These are phyloP conservation scores for Papilio polytes DNA, from an alignment of 1,140 invertebrate genomes.

Conservation along the genomic window DNA sequence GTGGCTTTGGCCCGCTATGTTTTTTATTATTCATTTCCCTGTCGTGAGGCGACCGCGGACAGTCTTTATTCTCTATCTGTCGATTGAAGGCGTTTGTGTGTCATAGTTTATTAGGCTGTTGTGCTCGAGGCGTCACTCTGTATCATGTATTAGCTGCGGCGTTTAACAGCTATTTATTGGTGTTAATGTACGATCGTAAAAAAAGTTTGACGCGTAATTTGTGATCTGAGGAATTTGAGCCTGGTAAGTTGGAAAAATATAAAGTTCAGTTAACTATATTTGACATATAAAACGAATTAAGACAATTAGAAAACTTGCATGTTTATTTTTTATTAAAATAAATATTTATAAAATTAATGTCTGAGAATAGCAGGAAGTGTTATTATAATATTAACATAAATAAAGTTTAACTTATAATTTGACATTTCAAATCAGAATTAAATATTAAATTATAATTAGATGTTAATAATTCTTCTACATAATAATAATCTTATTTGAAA, in stretches of 20 bases:
- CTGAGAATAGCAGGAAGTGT: not conserved
- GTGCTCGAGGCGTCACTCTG: slow-evolving; percentile 65
- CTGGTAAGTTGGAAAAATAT: slow-evolving; percentile 5
- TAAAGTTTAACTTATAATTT: not conserved
- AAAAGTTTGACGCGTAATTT: slow-evolving; percentile 20
- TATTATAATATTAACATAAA: not conserved
- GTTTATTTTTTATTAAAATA: not conserved
- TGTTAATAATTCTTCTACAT: too few relatives aligned
- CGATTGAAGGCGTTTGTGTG: slow-evolving; percentile 78
- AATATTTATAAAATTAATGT: not conserved
- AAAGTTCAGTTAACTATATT: not conserved
- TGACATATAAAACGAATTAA: not conserved
- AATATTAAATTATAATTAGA: not conserved
- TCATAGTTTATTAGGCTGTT: slow-evolving; percentile 79
- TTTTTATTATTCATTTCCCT: slow-evolving; percentile 76
- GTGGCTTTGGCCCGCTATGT: slow-evolving; percentile 70
- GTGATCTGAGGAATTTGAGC: slow-evolving; percentile 14
- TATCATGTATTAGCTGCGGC: slow-evolving; percentile 73
- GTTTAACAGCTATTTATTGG: slow-evolving; percentile 68
- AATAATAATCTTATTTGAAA: slow-evolving; percentile 32
- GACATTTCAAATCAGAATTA: not conserved
- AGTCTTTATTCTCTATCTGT: slow-evolving; percentile 78
- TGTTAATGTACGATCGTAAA: slow-evolving; percentile 55
- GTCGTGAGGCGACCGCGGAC: slow-evolving; percentile 66
- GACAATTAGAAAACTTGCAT: not conserved